Evolutionary conservation across 2,888 invertebrate species (phyloP), one percentile per base, ranked within the genome.

Genomic region (Bellardia pandia): DNA sequence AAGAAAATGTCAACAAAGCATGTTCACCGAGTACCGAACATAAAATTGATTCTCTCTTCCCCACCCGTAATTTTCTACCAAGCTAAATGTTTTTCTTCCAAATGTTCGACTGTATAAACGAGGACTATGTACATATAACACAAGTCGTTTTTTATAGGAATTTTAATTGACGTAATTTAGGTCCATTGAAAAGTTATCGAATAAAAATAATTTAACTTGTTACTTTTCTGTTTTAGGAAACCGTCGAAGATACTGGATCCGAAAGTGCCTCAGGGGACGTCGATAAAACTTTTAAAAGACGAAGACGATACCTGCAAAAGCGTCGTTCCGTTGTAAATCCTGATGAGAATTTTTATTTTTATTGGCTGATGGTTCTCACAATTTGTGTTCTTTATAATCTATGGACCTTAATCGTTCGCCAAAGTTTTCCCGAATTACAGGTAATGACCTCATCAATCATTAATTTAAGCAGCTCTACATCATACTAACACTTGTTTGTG

Each of bases 301-400:
- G 96, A 83, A 94, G 96, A 89, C 95, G 96, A 89, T 95, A 95
- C 84, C 95, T 96, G 84, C 95, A 96, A 88, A 96, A 96, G 86
- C 97, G 97, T 2, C 95, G 96, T 77, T 96, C 96, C 37, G 98
- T 99, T 76, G 97, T 99, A 90, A 98, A 98, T 94, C 98, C 98
- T 0, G 98, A 99, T 94, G 98, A 98, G 92, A 98, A 98, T 94
- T 97, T 98, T 94, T 98, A 98, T 95, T 99, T 98, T 94, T 97
- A 98, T 94, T 99, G 99, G 99, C 94, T 99, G 90, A 96, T 98
- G 95, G 94, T 98, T 88, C 95, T 98, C 90, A 98, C 98, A 69
- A 93, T 96, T 89, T 98, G 98, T 93, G 97, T 98, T 90, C 95
- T 99, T 86, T 99, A 99, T 94, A 99, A 99, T 94, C 95, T 98